Evolutionary conservation across 2,888 invertebrate species (phyloP).

Genomic region (Cancer borealis): DNA sequence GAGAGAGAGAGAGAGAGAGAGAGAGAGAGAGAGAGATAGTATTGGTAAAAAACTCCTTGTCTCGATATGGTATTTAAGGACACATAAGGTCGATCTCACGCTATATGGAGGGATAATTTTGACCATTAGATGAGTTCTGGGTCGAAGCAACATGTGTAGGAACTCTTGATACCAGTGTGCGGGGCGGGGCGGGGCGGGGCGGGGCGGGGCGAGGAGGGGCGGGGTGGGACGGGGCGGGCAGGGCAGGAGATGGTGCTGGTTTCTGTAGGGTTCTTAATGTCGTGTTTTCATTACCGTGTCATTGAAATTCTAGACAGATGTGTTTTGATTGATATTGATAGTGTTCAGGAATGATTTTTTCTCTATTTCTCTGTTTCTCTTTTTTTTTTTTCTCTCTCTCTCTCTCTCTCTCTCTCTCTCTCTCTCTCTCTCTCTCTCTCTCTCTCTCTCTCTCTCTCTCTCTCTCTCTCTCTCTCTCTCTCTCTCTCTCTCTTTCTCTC

Average conservation of each 20-base stretch:
- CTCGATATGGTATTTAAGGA: background rate
- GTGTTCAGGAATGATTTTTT: too few relatives aligned
- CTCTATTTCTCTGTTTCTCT: background rate
- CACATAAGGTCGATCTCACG: background rate
- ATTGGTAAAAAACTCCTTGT: too few relatives aligned
- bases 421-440: constrained; percentile 37
- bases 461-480: background rate
- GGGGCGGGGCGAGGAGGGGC: too few relatives aligned
- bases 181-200: background rate
- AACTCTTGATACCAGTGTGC: background rate
- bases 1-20: background rate
- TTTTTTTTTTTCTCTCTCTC: background rate
- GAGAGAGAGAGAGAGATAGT: too few relatives aligned
- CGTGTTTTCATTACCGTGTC: too few relatives aligned
- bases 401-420: constrained; percentile 40
- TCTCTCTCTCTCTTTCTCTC: too few relatives aligned
- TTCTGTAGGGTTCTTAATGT: too few relatives aligned
- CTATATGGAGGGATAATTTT: background rate
- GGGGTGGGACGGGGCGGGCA: too few relatives aligned
- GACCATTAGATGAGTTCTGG: background rate
- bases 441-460: background rate
- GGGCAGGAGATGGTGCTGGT: too few relatives aligned
- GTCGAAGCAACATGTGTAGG: background rate
- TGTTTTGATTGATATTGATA: too few relatives aligned
- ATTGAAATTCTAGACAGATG: too few relatives aligned